These are phyloP conservation scores for Gallinago nigripennis DNA, from an alignment of 2,797 vertebrate species.

Conservation along the genomic window DNA sequence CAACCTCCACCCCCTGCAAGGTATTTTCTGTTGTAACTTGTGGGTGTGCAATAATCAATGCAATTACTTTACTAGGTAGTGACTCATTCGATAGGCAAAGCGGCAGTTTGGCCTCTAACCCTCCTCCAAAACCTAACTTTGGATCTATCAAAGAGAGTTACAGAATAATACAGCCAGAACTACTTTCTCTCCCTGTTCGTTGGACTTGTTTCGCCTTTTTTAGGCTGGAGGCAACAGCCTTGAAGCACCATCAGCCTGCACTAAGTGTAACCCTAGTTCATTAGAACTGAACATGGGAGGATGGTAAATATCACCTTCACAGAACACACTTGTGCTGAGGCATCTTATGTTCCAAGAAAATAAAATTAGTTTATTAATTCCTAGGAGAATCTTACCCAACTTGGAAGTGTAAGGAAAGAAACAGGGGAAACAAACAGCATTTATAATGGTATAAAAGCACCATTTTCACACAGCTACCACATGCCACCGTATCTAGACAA, in stretches of 20 bases:
- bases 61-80: constrained; percentile 61
- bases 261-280: background rate
- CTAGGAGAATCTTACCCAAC: constrained; percentile 17
- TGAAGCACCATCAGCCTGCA: background rate
- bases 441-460: background rate
- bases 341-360: background rate
- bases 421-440: background rate
- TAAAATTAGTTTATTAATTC: background rate
- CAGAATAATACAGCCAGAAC: background rate
- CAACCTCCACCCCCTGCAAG: constrained; percentile 18
- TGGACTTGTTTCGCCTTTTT: background rate
- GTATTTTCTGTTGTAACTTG: constrained; percentile 52
- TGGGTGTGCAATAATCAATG: constrained; percentile 58
- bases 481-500: background rate
- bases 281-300: background rate
- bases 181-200: background rate
- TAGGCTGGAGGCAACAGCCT: background rate
- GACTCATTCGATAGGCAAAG: constrained; percentile 51
- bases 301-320: constrained; percentile 44
- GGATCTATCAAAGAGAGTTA: background rate
- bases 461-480: background rate
- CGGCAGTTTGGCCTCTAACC: constrained; percentile 36
- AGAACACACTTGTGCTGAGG: background rate
- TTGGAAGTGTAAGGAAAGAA: background rate
- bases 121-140: background rate